A percentile compares a stretch with the other conserved stretches of the same genome.
These are phyloP conservation scores for Drosophila helvetica DNA, from an alignment of 2,888 invertebrate species.

Conservation along the genomic window DNA sequence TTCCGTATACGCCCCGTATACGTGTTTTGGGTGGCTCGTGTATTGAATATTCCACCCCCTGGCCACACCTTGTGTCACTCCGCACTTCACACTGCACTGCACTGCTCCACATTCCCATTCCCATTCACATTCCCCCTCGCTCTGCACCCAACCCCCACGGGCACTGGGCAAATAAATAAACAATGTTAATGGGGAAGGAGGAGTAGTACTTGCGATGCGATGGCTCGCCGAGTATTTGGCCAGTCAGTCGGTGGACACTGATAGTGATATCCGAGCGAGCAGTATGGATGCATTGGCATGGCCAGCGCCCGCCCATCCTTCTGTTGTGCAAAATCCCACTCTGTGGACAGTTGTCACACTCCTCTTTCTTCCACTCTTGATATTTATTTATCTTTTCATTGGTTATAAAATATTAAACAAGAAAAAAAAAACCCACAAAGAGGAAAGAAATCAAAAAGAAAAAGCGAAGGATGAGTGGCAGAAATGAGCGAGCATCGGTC, in stretches of 20 bases:
- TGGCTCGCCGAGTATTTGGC: conserved; percentile 42
- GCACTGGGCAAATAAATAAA: conserved; percentile 31
- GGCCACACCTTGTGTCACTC: neutral
- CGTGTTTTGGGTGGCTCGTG: conserved; percentile 18
- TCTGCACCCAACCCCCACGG: neutral
- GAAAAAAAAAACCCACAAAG: neutral
- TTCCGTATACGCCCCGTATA: conserved; percentile 35
- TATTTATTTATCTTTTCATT: conserved; percentile 33
- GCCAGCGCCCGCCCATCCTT: conserved; percentile 20
- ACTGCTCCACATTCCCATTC: no score
- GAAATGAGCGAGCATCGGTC: conserved; percentile 45
- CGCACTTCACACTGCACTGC: neutral
- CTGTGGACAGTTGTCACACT: conserved; percentile 24
- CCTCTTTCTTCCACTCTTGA: conserved; percentile 4
- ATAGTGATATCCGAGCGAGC: conserved; percentile 34
- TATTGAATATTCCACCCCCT: conserved; percentile 10
- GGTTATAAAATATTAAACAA: conserved; percentile 30
- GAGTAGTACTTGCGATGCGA: conserved; percentile 1
- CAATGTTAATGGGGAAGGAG: conserved; percentile 19
- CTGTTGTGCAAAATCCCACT: conserved; percentile 5
- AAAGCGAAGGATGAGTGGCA: conserved; percentile 2
- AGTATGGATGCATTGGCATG: conserved; percentile 31
- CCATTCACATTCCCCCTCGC: neutral
- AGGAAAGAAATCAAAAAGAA: neutral
- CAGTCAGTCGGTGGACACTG: conserved; percentile 53